These are phyloP conservation scores for Platygyra sinensis DNA, from an alignment of 64 coral and sea anemone genomes.

Conservation along the genomic window DNA sequence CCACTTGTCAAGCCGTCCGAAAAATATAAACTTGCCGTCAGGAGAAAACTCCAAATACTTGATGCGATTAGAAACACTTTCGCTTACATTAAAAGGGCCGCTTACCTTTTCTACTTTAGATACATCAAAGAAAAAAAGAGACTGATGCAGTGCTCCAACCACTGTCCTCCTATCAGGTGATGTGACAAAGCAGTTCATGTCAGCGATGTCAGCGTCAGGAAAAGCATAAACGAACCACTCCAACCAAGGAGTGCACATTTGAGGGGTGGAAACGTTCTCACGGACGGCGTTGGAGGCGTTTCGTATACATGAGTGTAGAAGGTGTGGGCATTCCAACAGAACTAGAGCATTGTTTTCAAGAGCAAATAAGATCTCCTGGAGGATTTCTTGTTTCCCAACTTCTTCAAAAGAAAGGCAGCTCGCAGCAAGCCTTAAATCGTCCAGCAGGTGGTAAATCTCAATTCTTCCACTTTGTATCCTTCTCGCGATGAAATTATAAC, in stretches of 20 bases:
- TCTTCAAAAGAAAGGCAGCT: neutral
- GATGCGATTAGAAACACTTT: neutral
- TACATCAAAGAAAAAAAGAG: neutral
- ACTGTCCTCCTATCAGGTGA: neutral
- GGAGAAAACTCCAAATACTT: neutral
- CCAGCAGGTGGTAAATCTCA: neutral
- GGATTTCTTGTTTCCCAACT: neutral
- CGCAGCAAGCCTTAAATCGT: neutral
- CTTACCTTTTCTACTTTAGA: neutral
- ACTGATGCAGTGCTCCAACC: neutral
- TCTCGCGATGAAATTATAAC: neutral
- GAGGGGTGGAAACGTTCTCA: neutral
- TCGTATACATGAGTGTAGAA: neutral
- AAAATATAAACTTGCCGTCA: neutral
- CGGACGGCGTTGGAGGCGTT: neutral
- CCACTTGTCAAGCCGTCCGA: conserved; percentile 11
- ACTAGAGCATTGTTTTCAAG: neutral
- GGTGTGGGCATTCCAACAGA: neutral
- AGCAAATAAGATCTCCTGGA: neutral
- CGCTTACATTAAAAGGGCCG: neutral
- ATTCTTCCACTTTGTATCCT: neutral
- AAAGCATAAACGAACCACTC: neutral
- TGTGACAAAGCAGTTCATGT: conserved; percentile 1
- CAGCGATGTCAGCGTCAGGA: neutral
- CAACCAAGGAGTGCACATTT: neutral